Evolutionary conservation across 2,888 invertebrate genomes (phyloP), one percentile per base, ranked within the genome.

Genomic region (Seira musarum): DNA sequence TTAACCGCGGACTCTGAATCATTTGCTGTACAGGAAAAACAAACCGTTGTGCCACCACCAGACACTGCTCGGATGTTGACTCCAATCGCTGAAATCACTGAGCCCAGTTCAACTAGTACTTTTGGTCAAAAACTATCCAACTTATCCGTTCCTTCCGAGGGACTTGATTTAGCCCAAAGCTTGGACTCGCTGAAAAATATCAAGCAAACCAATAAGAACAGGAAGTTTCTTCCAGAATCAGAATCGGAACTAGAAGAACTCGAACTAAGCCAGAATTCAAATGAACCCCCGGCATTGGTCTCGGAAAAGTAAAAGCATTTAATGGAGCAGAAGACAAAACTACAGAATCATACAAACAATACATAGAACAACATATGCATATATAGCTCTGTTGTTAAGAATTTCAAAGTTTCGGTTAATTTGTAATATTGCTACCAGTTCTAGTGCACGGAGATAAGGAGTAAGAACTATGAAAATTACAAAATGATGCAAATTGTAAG

Each of bases 1-100:
- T 40, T 63, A 8, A 82, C 82, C 15, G 82, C 82, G 1, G 82
- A 82, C 35, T 76, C 82, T 6, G 82, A 76, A 60, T 82, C 82
- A 13, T 40, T 67, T 19, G 46, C 82, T 0, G 68, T 79, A 19
- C 30, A n/a, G 1, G 17, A 60, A 1, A 10, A 60, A 19, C 13
- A 22, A 22, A 17, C n/a, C 1, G 30, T 24, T 64, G 21, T 46
- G 10, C 0, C 19, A 30, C 0, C 21, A 21, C n/a, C 24, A 1
- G 65, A 70, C 8, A 5, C 53, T 0, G 17, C 24, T 61, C 46
- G 78, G 60, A 22, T 15, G 3, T 24, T 78, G 21, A 71, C 78
- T 17, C 78, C 78, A 13, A 78, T 78, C 15, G 40, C 71, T 6
- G 78, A 78, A 19, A 49, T 78, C 1, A 78, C 78, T 2, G 78